Conservation (phyloP, 37 sponge, comb jelly and placozoan species). For the Chondrosia reniformis region DNA sequence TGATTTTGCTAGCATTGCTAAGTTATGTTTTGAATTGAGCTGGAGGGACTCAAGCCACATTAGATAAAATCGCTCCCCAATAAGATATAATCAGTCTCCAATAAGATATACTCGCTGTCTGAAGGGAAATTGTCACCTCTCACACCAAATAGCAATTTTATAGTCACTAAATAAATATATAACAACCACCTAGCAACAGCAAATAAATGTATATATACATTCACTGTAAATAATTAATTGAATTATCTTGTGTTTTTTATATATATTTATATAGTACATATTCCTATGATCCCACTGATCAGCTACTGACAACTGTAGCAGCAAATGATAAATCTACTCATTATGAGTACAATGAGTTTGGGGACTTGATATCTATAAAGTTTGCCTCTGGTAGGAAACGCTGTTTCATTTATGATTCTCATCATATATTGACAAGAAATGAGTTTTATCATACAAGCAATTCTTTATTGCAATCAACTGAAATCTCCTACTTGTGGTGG, state of each 20-base stretch:
- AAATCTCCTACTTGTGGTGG: neutral
- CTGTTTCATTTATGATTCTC: neutral
- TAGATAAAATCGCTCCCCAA: too few relatives aligned
- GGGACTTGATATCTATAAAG: neutral
- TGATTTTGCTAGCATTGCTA: too few relatives aligned
- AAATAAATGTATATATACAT: too few relatives aligned
- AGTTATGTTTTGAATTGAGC: too few relatives aligned
- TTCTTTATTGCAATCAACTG: neutral
- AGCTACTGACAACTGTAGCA: neutral
- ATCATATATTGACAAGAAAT: neutral
- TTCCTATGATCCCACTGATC: neutral
- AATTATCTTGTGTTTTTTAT: neutral
- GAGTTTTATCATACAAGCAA: neutral
- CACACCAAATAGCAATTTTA: too few relatives aligned
- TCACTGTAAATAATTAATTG: neutral
- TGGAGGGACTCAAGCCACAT: too few relatives aligned
- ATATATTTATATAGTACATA: neutral
- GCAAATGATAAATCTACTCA: neutral
- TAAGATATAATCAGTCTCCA: too few relatives aligned
- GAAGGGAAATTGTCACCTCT: too few relatives aligned
- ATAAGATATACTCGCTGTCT: too few relatives aligned
- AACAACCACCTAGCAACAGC: too few relatives aligned
- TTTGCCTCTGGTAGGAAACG: neutral
- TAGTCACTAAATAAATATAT: too few relatives aligned
- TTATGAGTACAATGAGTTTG: neutral